phyloP scores from a whole-genome alignment of 2,113 vertebrate genomes.

The Cyprinodon tularosa region DNA sequence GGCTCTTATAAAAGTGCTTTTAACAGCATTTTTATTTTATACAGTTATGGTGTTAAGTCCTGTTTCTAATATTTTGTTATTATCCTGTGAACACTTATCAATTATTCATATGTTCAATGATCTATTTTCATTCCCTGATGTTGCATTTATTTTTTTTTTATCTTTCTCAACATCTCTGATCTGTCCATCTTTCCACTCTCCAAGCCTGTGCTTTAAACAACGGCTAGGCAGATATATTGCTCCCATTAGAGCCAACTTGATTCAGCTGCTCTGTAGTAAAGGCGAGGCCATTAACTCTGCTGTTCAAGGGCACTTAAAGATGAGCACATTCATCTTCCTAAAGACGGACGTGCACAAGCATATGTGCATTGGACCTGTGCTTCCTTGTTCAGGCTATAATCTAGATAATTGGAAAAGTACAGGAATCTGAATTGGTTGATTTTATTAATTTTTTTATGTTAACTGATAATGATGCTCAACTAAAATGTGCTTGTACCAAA shows the following conservation, averaged over 20 bases:
- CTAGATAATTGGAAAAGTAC: neutral
- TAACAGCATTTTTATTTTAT: neutral
- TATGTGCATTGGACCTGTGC: neutral
- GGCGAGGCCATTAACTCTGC: constrained; percentile 55
- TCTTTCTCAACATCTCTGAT: constrained; percentile 4
- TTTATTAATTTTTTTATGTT: too few relatives aligned
- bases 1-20: neutral
- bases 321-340: constrained; percentile 43
- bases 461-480: neutral
- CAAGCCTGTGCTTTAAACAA: constrained; percentile 43
- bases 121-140: constrained; percentile 13
- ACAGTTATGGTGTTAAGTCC: neutral
- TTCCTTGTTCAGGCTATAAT: neutral
- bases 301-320: constrained; percentile 64
- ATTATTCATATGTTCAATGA: neutral
- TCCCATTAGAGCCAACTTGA: constrained; percentile 70
- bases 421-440: neutral
- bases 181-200: constrained; percentile 35
- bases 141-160: constrained; percentile 59
- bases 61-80: neutral
- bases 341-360: constrained; percentile 17
- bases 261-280: constrained; percentile 57
- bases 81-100: neutral
- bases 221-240: constrained; percentile 66
- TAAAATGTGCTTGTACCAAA: neutral